A percentile compares a stretch with the other conserved stretches of the same genome.
phyloP scores from a whole-genome alignment of 53 echinoderm and acorn worm genomes.

The Arbacia lixula region DNA sequence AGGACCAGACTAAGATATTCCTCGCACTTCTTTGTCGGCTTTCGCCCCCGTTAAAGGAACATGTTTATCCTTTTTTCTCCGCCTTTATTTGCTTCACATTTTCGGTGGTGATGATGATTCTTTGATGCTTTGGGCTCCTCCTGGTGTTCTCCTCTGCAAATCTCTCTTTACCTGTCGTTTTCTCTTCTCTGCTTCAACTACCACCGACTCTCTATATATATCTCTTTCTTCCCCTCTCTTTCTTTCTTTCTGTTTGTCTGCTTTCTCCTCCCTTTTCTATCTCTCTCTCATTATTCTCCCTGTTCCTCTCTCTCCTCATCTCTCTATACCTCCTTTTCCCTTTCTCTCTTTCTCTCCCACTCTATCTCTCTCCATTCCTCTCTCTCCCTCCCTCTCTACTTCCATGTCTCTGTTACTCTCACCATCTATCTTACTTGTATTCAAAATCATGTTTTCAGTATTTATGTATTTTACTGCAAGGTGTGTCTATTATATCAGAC shows the following conservation, averaged over 20 bases:
- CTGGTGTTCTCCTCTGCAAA: neutral
- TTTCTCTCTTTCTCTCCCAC: neutral
- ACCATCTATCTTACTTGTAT: no score
- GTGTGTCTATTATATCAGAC: no score
- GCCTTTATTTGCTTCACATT: no score
- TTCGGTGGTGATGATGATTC: no score
- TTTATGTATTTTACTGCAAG: no score
- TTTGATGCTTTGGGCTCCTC: no score
- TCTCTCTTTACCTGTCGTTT: no score
- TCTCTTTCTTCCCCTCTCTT: neutral
- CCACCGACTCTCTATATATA: neutral
- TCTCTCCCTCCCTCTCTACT: neutral
- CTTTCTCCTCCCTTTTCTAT: neutral
- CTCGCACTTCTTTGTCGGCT: constrained; percentile 31
- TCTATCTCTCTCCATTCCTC: neutral
- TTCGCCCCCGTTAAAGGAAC: neutral
- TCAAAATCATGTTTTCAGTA: no score
- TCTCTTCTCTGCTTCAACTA: neutral
- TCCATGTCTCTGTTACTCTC: neutral
- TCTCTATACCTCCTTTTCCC: neutral
- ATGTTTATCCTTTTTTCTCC: neutral
- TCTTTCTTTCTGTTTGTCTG: neutral
- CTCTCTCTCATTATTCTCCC: neutral
- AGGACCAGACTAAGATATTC: constrained; percentile 37
- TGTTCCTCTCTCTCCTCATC: neutral